Evolutionary conservation across 2,888 invertebrate species (phyloP), one percentile per base, ranked within the genome.

Genomic region (Abrostola tripartita): DNA sequence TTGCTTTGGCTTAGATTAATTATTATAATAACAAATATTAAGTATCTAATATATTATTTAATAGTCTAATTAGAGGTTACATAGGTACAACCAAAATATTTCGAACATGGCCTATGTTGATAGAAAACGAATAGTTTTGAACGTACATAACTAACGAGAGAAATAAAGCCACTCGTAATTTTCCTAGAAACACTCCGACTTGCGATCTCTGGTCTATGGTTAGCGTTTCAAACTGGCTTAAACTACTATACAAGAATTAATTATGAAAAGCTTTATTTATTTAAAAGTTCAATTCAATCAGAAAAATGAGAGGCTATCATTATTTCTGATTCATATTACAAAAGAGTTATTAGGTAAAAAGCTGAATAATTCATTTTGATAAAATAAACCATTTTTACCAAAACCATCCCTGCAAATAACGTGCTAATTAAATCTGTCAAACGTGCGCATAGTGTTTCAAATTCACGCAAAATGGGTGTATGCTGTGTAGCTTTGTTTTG

Each of bases 131-230:
- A n/a, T n/a, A n/a, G n/a, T n/a, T n/a, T n/a, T n/a, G n/a, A n/a
- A n/a, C n/a, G n/a, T n/a, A n/a, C n/a, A 89, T 91, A 90, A 88
- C 86, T 88, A 88, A 88, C 85, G 81, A 81, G 79, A 74, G 80
- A 84, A 82, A 80, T 85, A 84, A 85, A 65, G 68, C 70, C 35
- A 54, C 52, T 62, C 65, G 75, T 81, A 76, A 73, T 65, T 65
- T 65, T 49, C 5, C 70, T 56, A 41, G 54, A 54, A 75, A 56
- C 44, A 42, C 51, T 70, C 51, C 71, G 51, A 74, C 49, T 36
- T 49, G 51, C 57, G 41, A 69, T 70, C 53, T 58, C 37, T 53
- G 24, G 37, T 58, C 56, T 42, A 56, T 50, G n/a, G 53, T 53
- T 60, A 70, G 62, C 61, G 57, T 74, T 55, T 44, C 59, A 73